These are phyloP conservation scores for Listronotus oregonensis DNA, from an alignment of 1,140 invertebrate species.

Conservation along the genomic window DNA sequence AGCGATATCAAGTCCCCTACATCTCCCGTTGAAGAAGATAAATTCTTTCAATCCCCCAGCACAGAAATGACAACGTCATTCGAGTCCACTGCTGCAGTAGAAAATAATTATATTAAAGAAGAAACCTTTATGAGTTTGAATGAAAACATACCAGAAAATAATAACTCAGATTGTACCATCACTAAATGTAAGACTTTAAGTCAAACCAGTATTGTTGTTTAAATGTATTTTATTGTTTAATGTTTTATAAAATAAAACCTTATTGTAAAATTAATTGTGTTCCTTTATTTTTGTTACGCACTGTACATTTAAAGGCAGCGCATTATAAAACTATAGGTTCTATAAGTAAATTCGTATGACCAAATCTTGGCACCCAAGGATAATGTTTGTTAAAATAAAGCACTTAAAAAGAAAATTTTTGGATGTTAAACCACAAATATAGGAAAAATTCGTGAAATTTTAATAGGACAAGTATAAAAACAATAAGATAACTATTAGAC, in stretches of 20 bases:
- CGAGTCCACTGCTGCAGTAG: conserved; percentile 13
- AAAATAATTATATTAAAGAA: background rate
- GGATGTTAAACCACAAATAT: no score
- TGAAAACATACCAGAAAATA: conserved; percentile 12
- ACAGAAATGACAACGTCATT: conserved; percentile 46
- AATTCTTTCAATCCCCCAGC: conserved; percentile 43
- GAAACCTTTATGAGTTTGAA: background rate
- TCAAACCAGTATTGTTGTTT: conserved; percentile 30
- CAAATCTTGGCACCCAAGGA: no score
- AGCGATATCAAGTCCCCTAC: conserved; percentile 17
- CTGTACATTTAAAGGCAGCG: no score
- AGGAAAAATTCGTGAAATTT: no score
- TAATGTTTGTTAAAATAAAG: no score
- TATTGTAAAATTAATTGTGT: no score
- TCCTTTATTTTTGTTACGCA: no score
- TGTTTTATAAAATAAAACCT: conserved; percentile 26
- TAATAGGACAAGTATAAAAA: no score
- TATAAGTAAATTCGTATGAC: no score
- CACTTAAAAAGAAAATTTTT: no score
- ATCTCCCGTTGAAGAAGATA: conserved; percentile 1
- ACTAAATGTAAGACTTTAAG: conserved; percentile 30
- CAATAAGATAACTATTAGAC: no score
- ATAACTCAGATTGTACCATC: conserved; percentile 16
- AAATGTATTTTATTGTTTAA: conserved; percentile 28
- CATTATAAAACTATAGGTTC: no score